Evolutionary conservation across 2,888 invertebrate species (phyloP), one percentile per base, ranked within the genome.

Genomic region (Lithophane semibrunnea): DNA sequence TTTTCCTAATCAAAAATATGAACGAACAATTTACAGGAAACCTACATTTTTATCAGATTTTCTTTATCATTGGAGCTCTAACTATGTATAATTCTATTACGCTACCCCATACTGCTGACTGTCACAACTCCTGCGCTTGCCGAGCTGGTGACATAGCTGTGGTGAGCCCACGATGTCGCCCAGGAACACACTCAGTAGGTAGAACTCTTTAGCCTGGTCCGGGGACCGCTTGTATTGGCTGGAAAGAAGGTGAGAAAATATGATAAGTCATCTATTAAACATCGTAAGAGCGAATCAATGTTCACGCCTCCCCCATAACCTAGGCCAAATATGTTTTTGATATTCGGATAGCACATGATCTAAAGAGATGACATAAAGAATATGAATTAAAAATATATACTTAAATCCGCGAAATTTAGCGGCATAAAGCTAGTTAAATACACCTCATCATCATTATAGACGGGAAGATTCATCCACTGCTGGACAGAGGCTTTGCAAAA

Each of bases 131-230:
- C 96, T 90, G 44, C 96, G 90, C 93, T 98, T 98, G 81, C 98
- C 98, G 88, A 98, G 97, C 93, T 98, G 98, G 91, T 98, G 98
- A 93, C 98, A 99, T 75, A 99, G 97, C 88, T 97, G 97, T 21
- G 98, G 98, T 76, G 98, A 98, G 29, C 98, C 98, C 80, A 98
- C 98, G 91, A 98, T 98, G 95, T 99, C 98, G 49, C 98, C 98
- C 77, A 99, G 96, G 95, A 98, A 98, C 82, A 98, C 98, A 92
- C 98, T 98, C 84, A 98, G 97, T 58, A 99, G 97, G 94, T 98
- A 98, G 95, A 98, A 98, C 95, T 98, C 98, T 94, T 98, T 98
- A 91, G 97, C 97, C 88, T 97, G 97, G 88, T 98, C 98, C 58
- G 98, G 97, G 69, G 98, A 98, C 73, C 97, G 96, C 94, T 98